Evolutionary conservation across 2,797 vertebrate genomes (phyloP).

Genomic region (Falco berigora): DNA sequence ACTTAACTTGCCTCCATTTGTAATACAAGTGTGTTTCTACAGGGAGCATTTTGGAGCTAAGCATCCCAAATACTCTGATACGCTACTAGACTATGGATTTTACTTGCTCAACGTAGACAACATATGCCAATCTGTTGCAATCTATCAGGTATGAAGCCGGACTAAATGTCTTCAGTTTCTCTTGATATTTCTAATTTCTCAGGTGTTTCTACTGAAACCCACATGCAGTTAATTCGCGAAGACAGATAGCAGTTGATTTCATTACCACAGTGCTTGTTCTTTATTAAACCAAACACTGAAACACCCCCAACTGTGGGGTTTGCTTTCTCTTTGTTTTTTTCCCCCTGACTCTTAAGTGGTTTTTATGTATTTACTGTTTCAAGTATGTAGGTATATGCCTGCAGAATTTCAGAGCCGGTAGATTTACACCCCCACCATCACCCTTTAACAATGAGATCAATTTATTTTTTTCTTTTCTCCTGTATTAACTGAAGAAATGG

Average conservation of each 20-base stretch:
- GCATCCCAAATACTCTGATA: conserved; percentile 98
- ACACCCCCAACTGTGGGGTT: accelerated
- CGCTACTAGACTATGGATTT: conserved; percentile 97
- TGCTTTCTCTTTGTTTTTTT: background rate
- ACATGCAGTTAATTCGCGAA: background rate
- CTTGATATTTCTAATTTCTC: background rate
- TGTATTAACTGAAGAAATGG: background rate
- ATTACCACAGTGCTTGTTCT: background rate
- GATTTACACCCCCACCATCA: background rate
- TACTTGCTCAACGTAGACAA: conserved; percentile 99
- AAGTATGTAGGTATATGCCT: background rate
- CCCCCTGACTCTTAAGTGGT: background rate
- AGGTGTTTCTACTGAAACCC: background rate
- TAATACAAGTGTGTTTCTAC: conserved; percentile 38
- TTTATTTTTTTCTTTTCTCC: background rate
- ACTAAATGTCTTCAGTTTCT: background rate
- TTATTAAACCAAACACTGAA: accelerated
- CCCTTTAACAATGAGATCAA: background rate
- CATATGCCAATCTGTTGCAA: conserved; percentile 97
- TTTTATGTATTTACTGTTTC: background rate
- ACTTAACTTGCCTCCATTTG: accelerated
- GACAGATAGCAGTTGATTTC: background rate
- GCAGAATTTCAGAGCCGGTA: background rate
- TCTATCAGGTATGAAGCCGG: conserved; percentile 88
- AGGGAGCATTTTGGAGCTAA: conserved; percentile 99